Base-by-base conservation (phyloP, 1,140 invertebrate species). In the Pachyrhynchus sulphureomaculatus region DNA sequence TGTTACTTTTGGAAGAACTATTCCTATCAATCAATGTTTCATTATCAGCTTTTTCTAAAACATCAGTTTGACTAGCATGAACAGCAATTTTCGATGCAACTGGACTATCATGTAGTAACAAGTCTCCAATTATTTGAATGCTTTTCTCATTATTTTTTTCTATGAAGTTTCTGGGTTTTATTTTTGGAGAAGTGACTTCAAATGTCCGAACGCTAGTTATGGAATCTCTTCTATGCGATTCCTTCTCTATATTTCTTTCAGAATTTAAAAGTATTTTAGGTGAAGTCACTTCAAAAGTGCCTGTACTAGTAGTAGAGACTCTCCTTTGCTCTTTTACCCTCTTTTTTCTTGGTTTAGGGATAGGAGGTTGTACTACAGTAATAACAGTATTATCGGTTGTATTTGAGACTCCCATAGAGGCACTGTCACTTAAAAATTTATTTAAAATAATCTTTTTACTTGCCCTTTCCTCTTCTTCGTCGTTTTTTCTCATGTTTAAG, bases 361-460 rank as follows among this genome's bases (percentile, higher is more conserved):
- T 32, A 12, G 67, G 67, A 9, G 57, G 44, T 58, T 66, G 57
- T 44, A 45, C 39, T 10, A 12, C 36, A 39, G 49, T n/a, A 18
- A 42, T 4, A 39, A 29, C 26, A 3, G 26, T 29, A 6, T 29
- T 29, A 3, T 29, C 12, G 12, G 6, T 29, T 29, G 26, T 10
- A 29, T 29, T 29, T 29, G 26, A 29, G 8, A 6, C 2, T 10
- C 12, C 26, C 5, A 29, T 9, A 29, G 56, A 37, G 20, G 47
- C 21, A 21, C 18, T 54, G 17, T 63, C 29, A 54, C 54, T 60
- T 24, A 68, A 58, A 57, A 68, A 68, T 36, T 67, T 68, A 42
- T 68, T 62, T 23, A 70, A 51, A 21, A 70, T 68, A 33, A 65
- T 65, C 41, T 66, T 61, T 41, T 65, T 62, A 24, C 52, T 47